Base-by-base conservation (phyloP, 2,888 invertebrate species). In the Ochropleura leucogaster region DNA sequence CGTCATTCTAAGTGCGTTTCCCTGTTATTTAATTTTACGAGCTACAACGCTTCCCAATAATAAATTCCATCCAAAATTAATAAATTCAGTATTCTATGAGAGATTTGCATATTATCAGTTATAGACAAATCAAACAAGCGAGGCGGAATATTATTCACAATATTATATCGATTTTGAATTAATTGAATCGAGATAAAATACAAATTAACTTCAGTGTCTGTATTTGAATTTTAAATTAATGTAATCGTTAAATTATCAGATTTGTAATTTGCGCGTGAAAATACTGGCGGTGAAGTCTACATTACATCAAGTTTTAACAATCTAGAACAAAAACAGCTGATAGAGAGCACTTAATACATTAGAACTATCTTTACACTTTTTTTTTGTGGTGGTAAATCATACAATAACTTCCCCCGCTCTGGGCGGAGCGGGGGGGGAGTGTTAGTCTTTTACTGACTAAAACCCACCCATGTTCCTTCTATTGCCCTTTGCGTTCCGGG, bases 151-250 rank as follows among this genome's bases (percentile, higher is more conserved):
- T 66, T 82, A 85, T 84, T 79, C 83, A 67, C 63, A 74, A 67
- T 70, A 72, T 76, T 47, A 67, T 63, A 64, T 85, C 72, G 72
- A 79, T 62, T 63, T 44, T 42, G 74, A 72, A 74, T 76, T 69
- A 72, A 85, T 82, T 79, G 69, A 73, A 82, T 73, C 53, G 20
- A 69, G 59, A 82, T 78, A 82, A 80, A 80, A 77, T 77, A 77
- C 46, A 66, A 77, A 82, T 72, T 82, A 77, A 55, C 51, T 71
- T 59, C 16, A 12, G 1, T 9, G n/a, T 20, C 18, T 63, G n/a
- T 67, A 78, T 82, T 77, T 82, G 64, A 77, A 69, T 73, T 64
- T 42, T 3, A 63, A 80, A 49, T 64, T 47, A 77, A 53, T 75
- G 47, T 66, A 65, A 72, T 55, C 18, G 18, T 47, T 53, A 44